Evolutionary conservation across 92 coral and sea anemone species (phyloP), one percentile per base, ranked within the genome.

Genomic region (Scolanthus callimorphus): DNA sequence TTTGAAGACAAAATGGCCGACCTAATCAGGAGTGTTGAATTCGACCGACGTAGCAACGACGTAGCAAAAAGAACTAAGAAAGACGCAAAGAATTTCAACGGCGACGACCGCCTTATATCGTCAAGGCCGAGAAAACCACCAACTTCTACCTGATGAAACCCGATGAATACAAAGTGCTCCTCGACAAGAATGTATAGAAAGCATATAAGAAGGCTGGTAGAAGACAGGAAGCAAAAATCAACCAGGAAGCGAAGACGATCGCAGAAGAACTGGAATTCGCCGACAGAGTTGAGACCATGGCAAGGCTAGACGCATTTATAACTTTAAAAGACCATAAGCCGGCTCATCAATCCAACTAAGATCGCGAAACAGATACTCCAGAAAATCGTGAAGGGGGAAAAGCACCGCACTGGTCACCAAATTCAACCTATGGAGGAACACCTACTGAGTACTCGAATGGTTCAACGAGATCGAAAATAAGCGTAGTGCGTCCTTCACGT

Each of bases 291-390:
- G n/a, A n/a, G n/a, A n/a, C n/a, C n/a, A n/a, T n/a, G n/a, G n/a
- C n/a, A n/a, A n/a, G n/a, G n/a, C n/a, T n/a, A n/a, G n/a, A n/a
- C n/a, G n/a, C n/a, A n/a, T n/a, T n/a, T n/a, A n/a, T n/a, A n/a
- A n/a, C n/a, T n/a, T n/a, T n/a, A n/a, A n/a, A n/a, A n/a, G n/a
- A n/a, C n/a, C n/a, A n/a, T n/a, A n/a, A n/a, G 65, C 29, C 50
- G 65, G 12, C 30, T 59, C 1, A 59, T 59, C 13, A 59, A 59
- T 27, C 49, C 65, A 2, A 21, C 65, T 0, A 59, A 57, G 20
- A n/a, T 26, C 4, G 49, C 31, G 58, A 69, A 58, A 30, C 26
- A 51, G 20, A 69, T 57, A 2, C 69, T 47, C 3, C 56, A 56
- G 22, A 3, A 22, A 34, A 69, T 58, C n/a, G 59, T 57, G 49